Percentiles rank a stretch among this genome's conserved stretches.
These are phyloP conservation scores for Dysidea cf. avara DNA, from an alignment of 37 sponge, comb jelly and placozoan species.

Conservation along the genomic window DNA sequence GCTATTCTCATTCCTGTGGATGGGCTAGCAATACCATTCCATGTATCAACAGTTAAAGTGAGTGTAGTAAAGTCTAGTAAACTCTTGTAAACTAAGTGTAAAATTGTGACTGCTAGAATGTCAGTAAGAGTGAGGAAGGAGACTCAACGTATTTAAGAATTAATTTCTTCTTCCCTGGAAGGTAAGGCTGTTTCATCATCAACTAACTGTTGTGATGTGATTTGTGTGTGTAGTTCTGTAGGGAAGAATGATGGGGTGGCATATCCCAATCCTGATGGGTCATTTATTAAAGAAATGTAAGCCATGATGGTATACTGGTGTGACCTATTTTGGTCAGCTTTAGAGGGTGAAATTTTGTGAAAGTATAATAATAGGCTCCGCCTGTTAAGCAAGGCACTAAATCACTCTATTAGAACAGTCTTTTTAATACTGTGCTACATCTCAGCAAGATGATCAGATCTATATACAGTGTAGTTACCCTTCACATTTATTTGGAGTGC, in stretches of 20 bases:
- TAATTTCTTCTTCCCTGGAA: conserved; percentile 93
- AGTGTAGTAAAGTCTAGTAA: background rate
- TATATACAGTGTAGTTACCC: no score
- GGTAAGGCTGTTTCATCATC: conserved; percentile 20
- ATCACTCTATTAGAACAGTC: no score
- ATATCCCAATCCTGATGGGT: conserved; percentile 86
- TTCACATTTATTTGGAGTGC: no score
- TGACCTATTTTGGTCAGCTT: no score
- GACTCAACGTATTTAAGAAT: conserved; percentile 89
- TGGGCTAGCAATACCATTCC: conserved; percentile 90
- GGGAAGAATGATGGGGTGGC: conserved; percentile 71
- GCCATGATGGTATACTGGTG: no score
- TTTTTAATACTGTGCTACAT: no score
- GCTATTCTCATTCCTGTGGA: conserved; percentile 84
- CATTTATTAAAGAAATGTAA: conserved; percentile 93
- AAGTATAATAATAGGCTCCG: no score
- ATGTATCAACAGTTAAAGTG: conserved; percentile 94
- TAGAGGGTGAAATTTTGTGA: no score
- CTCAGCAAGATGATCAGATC: no score
- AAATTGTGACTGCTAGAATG: conserved; percentile 56
- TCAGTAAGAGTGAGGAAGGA: conserved; percentile 97
- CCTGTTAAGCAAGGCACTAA: no score
- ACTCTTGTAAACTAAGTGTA: background rate
- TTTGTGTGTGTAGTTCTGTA: conserved; percentile 43
- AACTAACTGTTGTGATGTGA: background rate